Evolutionary conservation across 2,797 vertebrate genomes (phyloP).

Genomic region (Lutra lutra): DNA sequence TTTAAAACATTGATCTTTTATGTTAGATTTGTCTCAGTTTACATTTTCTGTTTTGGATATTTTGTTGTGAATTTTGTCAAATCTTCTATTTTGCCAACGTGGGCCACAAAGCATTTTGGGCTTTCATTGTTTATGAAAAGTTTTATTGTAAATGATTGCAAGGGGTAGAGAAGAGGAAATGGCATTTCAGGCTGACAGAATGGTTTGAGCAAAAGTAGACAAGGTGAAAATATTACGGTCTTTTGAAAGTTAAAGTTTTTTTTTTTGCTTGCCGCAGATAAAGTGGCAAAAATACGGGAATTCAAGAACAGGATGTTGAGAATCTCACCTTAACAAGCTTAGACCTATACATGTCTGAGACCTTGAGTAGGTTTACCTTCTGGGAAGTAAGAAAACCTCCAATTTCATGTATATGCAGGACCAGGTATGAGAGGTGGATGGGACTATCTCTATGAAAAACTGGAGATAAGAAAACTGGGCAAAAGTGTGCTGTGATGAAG

Average conservation of each 20-base stretch:
- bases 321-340: neutral
- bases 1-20: neutral
- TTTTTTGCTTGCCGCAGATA: neutral
- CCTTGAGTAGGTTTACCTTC: neutral
- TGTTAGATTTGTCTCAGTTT: neutral
- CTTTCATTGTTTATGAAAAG: neutral
- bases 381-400: neutral
- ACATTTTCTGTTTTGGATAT: constrained; percentile 3
- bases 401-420: neutral
- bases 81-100: neutral
- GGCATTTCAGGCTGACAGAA: neutral
- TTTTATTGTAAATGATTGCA: constrained; percentile 21
- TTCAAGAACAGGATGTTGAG: neutral
- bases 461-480: neutral
- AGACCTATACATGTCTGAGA: neutral
- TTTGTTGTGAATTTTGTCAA: neutral
- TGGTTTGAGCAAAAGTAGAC: neutral
- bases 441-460: neutral
- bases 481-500: neutral
- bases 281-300: neutral
- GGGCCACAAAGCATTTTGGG: neutral
- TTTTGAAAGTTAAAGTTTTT: neutral
- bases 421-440: neutral
- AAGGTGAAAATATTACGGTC: neutral
- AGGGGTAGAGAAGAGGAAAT: neutral